These are phyloP conservation scores for Alsophila aescularia DNA, from an alignment of 2,888 invertebrate genomes.

Conservation along the genomic window DNA sequence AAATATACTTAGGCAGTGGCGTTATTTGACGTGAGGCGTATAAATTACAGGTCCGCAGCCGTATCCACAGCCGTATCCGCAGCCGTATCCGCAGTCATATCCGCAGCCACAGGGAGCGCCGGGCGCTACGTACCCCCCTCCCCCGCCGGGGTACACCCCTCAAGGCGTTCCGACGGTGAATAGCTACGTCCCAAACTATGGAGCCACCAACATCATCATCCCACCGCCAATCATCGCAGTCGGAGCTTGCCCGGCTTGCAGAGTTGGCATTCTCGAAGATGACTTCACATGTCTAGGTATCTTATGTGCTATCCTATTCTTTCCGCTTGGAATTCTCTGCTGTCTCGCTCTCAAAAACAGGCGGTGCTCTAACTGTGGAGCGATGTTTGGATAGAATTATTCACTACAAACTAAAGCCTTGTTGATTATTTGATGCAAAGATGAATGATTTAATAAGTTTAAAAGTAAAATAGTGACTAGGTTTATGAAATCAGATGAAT, in stretches of 20 bases:
- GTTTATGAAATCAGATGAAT: conserved; percentile 23
- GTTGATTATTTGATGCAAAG: conserved; percentile 40
- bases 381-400: conserved; percentile 87
- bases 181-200: conserved; percentile 84
- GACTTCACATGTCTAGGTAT: conserved; percentile 94
- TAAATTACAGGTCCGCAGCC: conserved; percentile 49
- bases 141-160: conserved; percentile 85
- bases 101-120: conserved; percentile 41
- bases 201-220: conserved; percentile 86
- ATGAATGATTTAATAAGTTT: conserved; percentile 45
- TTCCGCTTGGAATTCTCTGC: conserved; percentile 94
- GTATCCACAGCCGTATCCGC: conserved; percentile 17
- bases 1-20: neutral
- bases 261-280: conserved; percentile 94
- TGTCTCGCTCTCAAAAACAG: conserved; percentile 93
- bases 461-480: conserved; percentile 39
- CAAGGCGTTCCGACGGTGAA: conserved; percentile 66
- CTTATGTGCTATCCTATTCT: conserved; percentile 93
- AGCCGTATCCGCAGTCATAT: conserved; percentile 44
- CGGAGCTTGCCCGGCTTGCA: conserved; percentile 94
- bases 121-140: conserved; percentile 70
- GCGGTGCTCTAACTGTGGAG: conserved; percentile 94
- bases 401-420: conserved; percentile 20
- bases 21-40: neutral
- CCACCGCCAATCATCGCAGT: conserved; percentile 92